phyloP scores from a whole-genome alignment of 2,888 invertebrate genomes.

The Tachina grossa region DNA sequence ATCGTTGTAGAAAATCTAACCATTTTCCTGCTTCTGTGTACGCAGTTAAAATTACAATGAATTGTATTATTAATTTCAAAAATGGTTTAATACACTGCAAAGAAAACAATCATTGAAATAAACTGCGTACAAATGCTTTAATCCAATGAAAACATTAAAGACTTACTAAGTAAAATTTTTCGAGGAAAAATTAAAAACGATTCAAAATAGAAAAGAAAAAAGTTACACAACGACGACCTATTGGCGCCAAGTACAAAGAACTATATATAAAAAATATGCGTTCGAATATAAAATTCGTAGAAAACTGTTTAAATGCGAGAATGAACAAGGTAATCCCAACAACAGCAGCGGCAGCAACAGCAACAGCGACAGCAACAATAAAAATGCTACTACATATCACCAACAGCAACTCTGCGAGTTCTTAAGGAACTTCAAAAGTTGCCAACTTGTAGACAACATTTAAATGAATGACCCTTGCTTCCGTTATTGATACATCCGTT shows the following conservation, averaged over 20 bases:
- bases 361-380: slow-evolving; percentile 40
- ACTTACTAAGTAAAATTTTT: slow-evolving; percentile 13
- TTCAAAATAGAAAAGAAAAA: slow-evolving; percentile 74
- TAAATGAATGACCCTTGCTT: slow-evolving; percentile 81
- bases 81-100: background rate
- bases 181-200: slow-evolving; percentile 74
- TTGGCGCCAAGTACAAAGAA: slow-evolving; percentile 77
- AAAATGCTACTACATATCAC: slow-evolving; percentile 23
- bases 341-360: slow-evolving; percentile 56
- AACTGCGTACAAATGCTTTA: background rate
- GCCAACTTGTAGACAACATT: slow-evolving; percentile 80
- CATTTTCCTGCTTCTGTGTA: no score
- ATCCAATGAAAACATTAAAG: slow-evolving; percentile 19
- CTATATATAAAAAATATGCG: slow-evolving; percentile 26
- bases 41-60: no score
- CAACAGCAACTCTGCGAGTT: slow-evolving; percentile 43
- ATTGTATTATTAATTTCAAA: background rate
- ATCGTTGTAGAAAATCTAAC: no score
- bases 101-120: background rate
- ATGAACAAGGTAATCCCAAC: slow-evolving; percentile 74
- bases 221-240: slow-evolving; percentile 77
- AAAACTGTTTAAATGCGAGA: slow-evolving; percentile 44
- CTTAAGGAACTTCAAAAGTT: slow-evolving; percentile 68
- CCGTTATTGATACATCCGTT: slow-evolving; percentile 75
- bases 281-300: slow-evolving; percentile 12